Percentiles rank a stretch among this genome's conserved stretches.
Evolutionary conservation across 2,888 invertebrate genomes (phyloP).

Genomic region (Troides aeacus): DNA sequence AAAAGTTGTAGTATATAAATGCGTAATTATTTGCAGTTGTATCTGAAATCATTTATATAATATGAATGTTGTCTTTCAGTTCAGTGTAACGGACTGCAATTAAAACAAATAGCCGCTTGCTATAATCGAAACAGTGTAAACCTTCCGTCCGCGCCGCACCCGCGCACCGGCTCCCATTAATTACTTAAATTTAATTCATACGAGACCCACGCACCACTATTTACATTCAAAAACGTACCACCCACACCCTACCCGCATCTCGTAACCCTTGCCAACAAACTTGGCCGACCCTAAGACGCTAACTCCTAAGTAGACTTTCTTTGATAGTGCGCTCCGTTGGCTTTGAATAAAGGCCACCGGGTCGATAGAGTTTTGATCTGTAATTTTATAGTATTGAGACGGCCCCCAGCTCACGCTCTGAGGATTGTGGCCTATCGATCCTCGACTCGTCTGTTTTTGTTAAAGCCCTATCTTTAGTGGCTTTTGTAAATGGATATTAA

Average conservation of each 20-base stretch:
- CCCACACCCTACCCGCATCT: slow-evolving; percentile 67
- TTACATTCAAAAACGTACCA: slow-evolving; percentile 76
- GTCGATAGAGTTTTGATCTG: slow-evolving; percentile 79
- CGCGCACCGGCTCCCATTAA: slow-evolving; percentile 62
- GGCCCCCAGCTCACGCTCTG: slow-evolving; percentile 60
- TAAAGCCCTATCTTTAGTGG: slow-evolving; percentile 37
- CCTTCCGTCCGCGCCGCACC: slow-evolving; percentile 37
- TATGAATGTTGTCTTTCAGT: not conserved
- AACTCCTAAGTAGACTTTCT: slow-evolving; percentile 78
- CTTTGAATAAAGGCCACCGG: slow-evolving; percentile 74
- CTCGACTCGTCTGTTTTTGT: slow-evolving; percentile 60
- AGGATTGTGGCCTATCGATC: slow-evolving; percentile 72
- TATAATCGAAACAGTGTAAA: slow-evolving; percentile 50
- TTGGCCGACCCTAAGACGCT: slow-evolving; percentile 74
- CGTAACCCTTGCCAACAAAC: slow-evolving; percentile 74
- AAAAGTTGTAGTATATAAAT: too few species aligned
- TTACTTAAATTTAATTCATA: slow-evolving; percentile 80
- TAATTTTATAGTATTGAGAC: slow-evolving; percentile 78
- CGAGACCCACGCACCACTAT: slow-evolving; percentile 71
- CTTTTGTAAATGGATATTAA: slow-evolving; percentile 41
- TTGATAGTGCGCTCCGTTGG: slow-evolving; percentile 78
- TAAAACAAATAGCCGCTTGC: slow-evolving; percentile 42
- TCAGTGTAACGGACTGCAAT: slow-evolving; percentile 36
- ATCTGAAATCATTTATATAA: too few species aligned
- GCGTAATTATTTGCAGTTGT: too few species aligned